A percentile compares a stretch with the other conserved stretches of the same genome.
Evolutionary conservation across 2,113 vertebrate genomes (phyloP).

Genomic region (Egretta garzetta): DNA sequence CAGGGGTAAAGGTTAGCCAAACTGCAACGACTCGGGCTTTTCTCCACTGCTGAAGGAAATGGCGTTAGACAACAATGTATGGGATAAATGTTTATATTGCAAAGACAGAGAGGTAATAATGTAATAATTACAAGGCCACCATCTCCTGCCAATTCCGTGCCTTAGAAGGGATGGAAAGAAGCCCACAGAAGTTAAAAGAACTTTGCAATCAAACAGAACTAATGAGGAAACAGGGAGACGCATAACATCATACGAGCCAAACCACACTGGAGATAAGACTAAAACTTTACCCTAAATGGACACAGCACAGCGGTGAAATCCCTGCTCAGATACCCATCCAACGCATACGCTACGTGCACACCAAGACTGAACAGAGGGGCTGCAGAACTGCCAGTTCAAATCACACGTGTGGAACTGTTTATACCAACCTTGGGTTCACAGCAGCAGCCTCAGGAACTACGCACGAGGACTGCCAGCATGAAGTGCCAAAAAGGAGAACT

Average conservation of each 20-base stretch:
- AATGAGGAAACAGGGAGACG: neutral
- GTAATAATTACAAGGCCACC: neutral
- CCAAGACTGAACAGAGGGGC: neutral
- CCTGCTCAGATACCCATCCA: neutral
- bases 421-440: fast-evolving
- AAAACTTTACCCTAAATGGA: slow-evolving; percentile 58
- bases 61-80: neutral
- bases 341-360: fast-evolving
- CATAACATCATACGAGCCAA: neutral
- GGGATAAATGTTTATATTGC: neutral
- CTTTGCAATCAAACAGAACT: slow-evolving; percentile 39
- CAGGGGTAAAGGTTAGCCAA: neutral
- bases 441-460: neutral
- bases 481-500: neutral
- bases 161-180: slow-evolving; percentile 67
- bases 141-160: slow-evolving; percentile 14
- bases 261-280: neutral
- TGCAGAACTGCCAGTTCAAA: neutral
- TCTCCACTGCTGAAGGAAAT: neutral
- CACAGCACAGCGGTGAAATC: neutral
- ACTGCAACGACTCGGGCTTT: neutral
- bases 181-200: neutral
- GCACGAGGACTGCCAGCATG: fast-evolving
- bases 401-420: neutral
- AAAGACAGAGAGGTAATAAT: neutral